Evolutionary conservation across 2,797 vertebrate genomes (phyloP).

Genomic region (Periparus ater): DNA sequence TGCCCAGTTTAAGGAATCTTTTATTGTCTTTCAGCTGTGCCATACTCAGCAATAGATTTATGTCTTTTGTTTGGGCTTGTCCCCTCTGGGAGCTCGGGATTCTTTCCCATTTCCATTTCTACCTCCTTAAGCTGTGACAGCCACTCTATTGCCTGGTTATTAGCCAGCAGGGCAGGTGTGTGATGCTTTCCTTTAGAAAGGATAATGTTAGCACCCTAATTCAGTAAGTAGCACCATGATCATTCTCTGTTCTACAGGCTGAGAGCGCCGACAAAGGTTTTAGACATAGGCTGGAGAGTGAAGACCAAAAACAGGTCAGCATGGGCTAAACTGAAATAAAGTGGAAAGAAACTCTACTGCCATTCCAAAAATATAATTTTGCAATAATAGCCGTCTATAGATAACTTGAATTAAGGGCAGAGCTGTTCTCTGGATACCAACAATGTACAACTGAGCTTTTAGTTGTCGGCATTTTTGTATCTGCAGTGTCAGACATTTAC

Average conservation of each 20-base stretch:
- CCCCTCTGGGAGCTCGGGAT: not conserved
- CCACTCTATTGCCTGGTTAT: not conserved
- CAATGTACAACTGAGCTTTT: not conserved
- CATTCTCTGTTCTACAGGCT: not conserved
- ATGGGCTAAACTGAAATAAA: not conserved
- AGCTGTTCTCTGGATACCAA: not conserved
- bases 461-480: not conserved
- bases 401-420: not conserved
- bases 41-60: not conserved
- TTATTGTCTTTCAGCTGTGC: not conserved
- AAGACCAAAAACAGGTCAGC: not conserved
- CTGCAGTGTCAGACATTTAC: not conserved
- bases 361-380: not conserved
- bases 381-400: not conserved
- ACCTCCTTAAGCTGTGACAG: not conserved
- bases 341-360: not conserved
- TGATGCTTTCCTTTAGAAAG: not conserved
- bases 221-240: not conserved
- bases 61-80: not conserved
- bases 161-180: not conserved
- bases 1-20: not conserved
- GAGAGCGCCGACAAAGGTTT: not conserved
- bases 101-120: constrained; percentile 18
- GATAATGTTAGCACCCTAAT: not conserved
- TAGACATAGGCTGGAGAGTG: not conserved